phyloP scores from a whole-genome alignment of 2,888 invertebrate genomes.

The Chironomus riparius region DNA sequence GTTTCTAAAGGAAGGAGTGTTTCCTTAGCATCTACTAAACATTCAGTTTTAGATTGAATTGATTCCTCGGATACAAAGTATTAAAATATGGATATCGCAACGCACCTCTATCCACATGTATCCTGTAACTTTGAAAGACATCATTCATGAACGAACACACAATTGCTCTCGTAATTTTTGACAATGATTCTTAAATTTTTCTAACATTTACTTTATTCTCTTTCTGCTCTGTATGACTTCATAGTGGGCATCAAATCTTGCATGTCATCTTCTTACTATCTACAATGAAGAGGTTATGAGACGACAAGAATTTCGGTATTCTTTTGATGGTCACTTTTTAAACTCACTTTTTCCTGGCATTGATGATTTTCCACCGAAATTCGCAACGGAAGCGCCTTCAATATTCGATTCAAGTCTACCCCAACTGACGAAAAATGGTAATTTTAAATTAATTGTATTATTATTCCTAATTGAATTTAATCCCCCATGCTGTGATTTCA shows the following conservation, averaged over 20 bases:
- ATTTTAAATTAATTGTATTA: background rate
- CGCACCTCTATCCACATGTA: too few relatives aligned
- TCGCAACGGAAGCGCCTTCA: slow-evolving; percentile 70
- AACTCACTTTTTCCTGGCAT: slow-evolving; percentile 82
- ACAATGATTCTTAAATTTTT: slow-evolving; percentile 8
- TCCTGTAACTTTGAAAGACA: too few relatives aligned
- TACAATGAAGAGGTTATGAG: slow-evolving; percentile 74
- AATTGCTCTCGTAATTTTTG: background rate
- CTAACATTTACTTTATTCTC: slow-evolving; percentile 6
- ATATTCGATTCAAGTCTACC: slow-evolving; percentile 67
- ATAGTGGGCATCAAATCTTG: slow-evolving; percentile 75
- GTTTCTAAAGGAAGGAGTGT: too few relatives aligned
- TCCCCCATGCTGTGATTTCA: too few relatives aligned
- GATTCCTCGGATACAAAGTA: too few relatives aligned
- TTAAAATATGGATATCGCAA: too few relatives aligned
- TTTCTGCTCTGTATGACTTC: slow-evolving; percentile 5
- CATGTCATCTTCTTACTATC: slow-evolving; percentile 66
- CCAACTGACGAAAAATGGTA: slow-evolving; percentile 44
- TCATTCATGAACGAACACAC: background rate
- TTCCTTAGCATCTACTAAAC: too few relatives aligned
- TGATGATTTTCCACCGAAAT: slow-evolving; percentile 69
- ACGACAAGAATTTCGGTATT: slow-evolving; percentile 65
- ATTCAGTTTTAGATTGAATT: too few relatives aligned
- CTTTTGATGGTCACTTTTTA: slow-evolving; percentile 78
- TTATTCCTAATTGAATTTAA: too few relatives aligned